Base-by-base conservation (phyloP, 2,888 invertebrate genomes). In the Tipula unca region DNA sequence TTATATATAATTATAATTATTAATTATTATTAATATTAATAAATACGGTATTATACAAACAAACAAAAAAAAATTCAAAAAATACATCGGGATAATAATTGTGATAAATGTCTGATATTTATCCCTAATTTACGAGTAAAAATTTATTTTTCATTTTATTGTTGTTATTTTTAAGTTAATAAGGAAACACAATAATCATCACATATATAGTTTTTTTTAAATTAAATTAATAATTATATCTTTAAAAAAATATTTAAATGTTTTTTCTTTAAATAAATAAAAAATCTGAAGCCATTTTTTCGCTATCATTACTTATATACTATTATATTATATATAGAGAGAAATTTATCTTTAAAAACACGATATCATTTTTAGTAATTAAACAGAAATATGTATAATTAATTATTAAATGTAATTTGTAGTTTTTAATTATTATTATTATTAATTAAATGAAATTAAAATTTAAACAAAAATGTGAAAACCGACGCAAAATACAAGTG, bases 51-150 rank as follows among this genome's bases (percentile, higher is more conserved):
- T 69, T 69, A 48, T 48, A 48, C n/a, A 48, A 39, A 39, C 1
- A 13, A 39, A 39, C 13, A 39, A 69, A 69, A 69, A 69, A 25
- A 69, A 69, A 69, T 69, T 54, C 17, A 69, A 25, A 69, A 69
- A 69, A 25, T 69, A 69, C n/a, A 69, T 69, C 69, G 69, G 69
- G 69, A 69, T 69, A 69, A 69, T 69, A 69, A 69, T 69, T 69
- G 69, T 69, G 69, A 69, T 69, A 69, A 69, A 69, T 69, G 69
- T 69, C 69, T 69, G 69, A 69, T 69, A 69, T 69, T 69, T 69
- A 69, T 69, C 69, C 69, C 69, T 25, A 69, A 25, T 69, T 69
- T 69, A 69, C 25, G 25, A 69, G 25, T 20, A 69, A n/a, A 48
- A 69, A 25, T 25, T 25, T 25, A 69, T 69, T 69, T 69, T 69